Conservation (phyloP, 1,140 invertebrate species). For the Aphelinus atriplicis region DNA sequence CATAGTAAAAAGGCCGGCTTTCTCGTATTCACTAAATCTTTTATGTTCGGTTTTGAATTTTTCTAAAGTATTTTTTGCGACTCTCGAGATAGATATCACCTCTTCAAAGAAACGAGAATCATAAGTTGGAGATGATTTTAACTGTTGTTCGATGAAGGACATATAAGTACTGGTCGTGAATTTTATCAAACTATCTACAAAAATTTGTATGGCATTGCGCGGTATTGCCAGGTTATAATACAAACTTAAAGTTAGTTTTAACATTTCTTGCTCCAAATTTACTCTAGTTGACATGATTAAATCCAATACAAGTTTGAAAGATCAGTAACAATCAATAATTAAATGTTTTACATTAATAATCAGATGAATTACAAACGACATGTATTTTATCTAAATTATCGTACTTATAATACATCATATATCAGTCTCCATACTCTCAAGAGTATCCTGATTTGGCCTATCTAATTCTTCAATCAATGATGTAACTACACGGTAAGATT, state of each 20-base stretch:
- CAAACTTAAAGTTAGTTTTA: background rate
- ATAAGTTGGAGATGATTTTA: too few relatives aligned
- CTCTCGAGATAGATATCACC: too few relatives aligned
- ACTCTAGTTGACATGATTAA: background rate
- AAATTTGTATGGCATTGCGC: background rate
- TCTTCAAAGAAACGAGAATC: too few relatives aligned
- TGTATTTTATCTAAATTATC: background rate
- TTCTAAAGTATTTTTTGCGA: too few relatives aligned
- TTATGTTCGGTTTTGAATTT: too few relatives aligned
- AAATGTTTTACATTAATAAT: background rate
- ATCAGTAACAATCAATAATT: background rate
- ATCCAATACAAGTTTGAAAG: background rate
- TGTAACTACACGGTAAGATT: too few relatives aligned
- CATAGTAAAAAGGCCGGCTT: background rate
- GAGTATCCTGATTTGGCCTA: too few relatives aligned
- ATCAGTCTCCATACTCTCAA: too few relatives aligned
- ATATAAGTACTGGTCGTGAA: conserved; percentile 6
- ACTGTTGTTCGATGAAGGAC: too few relatives aligned
- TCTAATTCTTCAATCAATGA: too few relatives aligned
- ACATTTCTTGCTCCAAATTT: conserved; percentile 4
- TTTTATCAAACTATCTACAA: background rate
- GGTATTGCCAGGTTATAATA: background rate
- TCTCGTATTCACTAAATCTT: background rate
- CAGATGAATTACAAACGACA: background rate
- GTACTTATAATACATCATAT: too few relatives aligned